Evolutionary conservation across 2,797 vertebrate species (phyloP).

Genomic region (Tangara arthus): DNA sequence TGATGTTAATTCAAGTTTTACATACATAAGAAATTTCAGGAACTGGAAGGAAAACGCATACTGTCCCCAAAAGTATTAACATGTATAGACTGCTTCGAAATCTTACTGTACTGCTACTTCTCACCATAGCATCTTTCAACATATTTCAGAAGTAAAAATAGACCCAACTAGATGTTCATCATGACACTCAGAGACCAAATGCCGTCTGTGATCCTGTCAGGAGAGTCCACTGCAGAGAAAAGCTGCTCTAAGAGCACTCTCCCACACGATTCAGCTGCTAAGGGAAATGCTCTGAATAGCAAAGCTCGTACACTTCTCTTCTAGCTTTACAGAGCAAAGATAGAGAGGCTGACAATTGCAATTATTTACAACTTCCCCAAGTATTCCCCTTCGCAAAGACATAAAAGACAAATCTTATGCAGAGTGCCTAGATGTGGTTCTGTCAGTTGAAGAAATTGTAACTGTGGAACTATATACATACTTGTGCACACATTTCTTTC

Average conservation of each 20-base stretch:
- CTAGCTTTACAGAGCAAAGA: not conserved
- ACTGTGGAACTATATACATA: not conserved
- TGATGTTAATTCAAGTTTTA: not conserved
- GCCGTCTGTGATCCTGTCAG: constrained; percentile 12
- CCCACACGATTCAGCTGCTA: constrained; percentile 20
- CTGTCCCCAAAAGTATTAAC: not conserved
- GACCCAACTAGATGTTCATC: constrained; percentile 31
- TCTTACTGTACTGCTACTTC: not conserved
- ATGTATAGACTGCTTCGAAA: not conserved
- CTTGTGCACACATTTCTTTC: not conserved
- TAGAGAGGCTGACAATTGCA: not conserved
- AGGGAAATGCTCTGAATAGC: constrained; percentile 30
- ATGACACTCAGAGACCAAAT: constrained; percentile 21
- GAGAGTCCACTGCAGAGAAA: not conserved
- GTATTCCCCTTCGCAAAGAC: not conserved
- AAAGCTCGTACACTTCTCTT: not conserved
- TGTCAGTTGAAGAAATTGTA: not conserved
- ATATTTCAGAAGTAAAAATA: constrained; percentile 43
- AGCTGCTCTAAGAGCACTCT: constrained; percentile 4
- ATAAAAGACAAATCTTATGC: not conserved
- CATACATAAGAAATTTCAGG: not conserved
- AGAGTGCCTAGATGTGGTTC: not conserved
- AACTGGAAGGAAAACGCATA: not conserved
- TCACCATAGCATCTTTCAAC: constrained; percentile 12
- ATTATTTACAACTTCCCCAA: not conserved